Base-by-base conservation (phyloP, 2,888 invertebrate species). In the Tinea pellionella region DNA sequence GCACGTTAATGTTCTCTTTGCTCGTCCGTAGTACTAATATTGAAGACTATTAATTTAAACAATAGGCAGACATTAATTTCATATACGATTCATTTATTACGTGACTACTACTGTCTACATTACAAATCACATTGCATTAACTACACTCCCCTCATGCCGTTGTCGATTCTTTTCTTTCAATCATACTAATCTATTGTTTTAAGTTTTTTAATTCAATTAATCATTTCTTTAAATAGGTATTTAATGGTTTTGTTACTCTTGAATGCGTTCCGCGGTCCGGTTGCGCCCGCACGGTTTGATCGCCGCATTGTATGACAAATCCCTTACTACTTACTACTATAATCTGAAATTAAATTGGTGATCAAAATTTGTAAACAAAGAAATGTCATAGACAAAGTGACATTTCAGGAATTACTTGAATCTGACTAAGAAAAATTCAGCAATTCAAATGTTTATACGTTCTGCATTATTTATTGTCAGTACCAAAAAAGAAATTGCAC, bases 211-310 rank as follows among this genome's bases (percentile, higher is more conserved):
- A 37, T 65, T 63, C 63, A 70, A 70, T 69, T 72, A 71, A 71
- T 70, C 68, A 71, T 70, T 72, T 68, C 69, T 67, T 66, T 68
- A 67, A 64, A 67, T 66, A 65, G 16, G 60, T 61, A 68, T 69
- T 65, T 68, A 68, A 69, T 68, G 61, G 63, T 55, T 61, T 24
- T 3, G 24, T 6, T 24, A 24, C 24, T 3, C 24, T n/a, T 24
- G 24, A 24, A 24, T 24, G 2, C 24, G 24, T 24, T 24, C 24
- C 6, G 2, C 24, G 24, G 24, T 24, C 6, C 6, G 24, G 24
- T 24, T 24, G n/a, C n/a, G n/a, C n/a, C n/a, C n/a, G n/a, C n/a
- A n/a, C n/a, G n/a, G n/a, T n/a, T n/a, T n/a, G n/a, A n/a, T n/a
- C n/a, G n/a, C n/a, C n/a, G n/a, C n/a, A n/a, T n/a, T n/a, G n/a